phyloP scores from a whole-genome alignment of 2,888 invertebrate genomes.

The Meghimatium bilineatum region DNA sequence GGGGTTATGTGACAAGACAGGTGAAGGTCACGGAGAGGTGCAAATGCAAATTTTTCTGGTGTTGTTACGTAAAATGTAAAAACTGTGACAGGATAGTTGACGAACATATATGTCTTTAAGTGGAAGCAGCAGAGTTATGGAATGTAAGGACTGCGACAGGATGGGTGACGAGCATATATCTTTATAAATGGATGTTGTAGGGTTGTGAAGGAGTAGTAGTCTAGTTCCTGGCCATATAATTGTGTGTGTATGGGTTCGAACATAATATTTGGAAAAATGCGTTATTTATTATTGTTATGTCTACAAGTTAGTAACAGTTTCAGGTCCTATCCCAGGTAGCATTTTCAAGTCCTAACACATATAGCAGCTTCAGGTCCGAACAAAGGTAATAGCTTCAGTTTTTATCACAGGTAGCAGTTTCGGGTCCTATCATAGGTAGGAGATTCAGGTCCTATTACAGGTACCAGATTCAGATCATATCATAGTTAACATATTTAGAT shows the following conservation, averaged over 20 bases:
- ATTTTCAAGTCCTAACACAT: no score
- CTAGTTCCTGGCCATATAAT: not conserved
- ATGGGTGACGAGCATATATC: conserved; percentile 88
- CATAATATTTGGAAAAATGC: not conserved
- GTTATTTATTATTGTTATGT: not conserved
- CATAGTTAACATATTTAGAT: no score
- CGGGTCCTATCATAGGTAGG: no score
- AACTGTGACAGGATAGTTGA: conserved; percentile 87
- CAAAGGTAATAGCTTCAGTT: no score
- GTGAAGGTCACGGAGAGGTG: conserved; percentile 86
- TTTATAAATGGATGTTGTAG: conserved; percentile 47
- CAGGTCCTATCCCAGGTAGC: no score
- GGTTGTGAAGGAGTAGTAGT: not conserved
- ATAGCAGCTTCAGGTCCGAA: no score
- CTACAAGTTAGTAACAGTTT: no score
- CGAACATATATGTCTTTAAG: conserved; percentile 84
- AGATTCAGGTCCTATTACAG: no score
- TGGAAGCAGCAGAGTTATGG: not conserved
- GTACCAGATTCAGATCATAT: no score
- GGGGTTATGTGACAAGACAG: conserved; percentile 91
- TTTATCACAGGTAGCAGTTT: no score
- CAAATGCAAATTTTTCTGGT: conserved; percentile 97
- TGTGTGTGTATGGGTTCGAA: not conserved
- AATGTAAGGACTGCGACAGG: conserved; percentile 91
- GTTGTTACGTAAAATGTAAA: conserved; percentile 94